Evolutionary conservation across 2,113 vertebrate genomes (phyloP).

Genomic region (Barnardius zonarius): DNA sequence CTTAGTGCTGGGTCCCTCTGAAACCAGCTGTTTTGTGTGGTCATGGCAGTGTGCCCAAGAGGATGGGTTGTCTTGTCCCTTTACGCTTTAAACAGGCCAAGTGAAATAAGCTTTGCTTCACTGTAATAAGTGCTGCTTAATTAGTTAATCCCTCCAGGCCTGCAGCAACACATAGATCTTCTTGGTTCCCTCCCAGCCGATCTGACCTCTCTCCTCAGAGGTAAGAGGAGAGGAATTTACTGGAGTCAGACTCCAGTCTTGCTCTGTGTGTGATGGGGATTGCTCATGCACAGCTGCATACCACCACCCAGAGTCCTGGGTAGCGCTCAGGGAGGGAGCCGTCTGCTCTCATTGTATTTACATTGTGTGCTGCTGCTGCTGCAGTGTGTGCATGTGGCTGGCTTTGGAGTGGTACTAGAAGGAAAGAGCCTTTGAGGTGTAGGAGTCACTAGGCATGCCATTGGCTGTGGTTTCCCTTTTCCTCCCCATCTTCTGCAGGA

Average conservation of each 20-base stretch:
- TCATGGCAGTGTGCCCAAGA: background rate
- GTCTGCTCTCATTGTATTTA: background rate
- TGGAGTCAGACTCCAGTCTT: background rate
- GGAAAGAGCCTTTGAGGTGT: background rate
- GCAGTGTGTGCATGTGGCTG: background rate
- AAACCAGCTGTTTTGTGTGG: background rate
- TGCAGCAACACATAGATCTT: background rate
- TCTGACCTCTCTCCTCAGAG: background rate
- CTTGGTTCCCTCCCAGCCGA: background rate
- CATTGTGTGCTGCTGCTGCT: background rate
- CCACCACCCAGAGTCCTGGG: background rate
- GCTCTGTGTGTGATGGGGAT: background rate
- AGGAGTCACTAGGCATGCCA: background rate
- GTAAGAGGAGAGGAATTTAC: background rate
- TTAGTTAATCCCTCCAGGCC: background rate
- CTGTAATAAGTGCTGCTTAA: background rate
- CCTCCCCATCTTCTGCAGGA: background rate
- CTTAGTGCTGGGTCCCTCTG: background rate
- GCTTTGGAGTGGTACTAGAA: background rate
- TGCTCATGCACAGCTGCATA: background rate
- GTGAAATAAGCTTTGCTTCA: background rate
- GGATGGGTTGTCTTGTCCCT: background rate
- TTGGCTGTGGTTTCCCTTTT: background rate
- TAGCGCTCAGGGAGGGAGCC: background rate
- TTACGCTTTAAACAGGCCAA: background rate